Conservation (phyloP, 2,888 invertebrate species). For the Eubasilissa splendida region DNA sequence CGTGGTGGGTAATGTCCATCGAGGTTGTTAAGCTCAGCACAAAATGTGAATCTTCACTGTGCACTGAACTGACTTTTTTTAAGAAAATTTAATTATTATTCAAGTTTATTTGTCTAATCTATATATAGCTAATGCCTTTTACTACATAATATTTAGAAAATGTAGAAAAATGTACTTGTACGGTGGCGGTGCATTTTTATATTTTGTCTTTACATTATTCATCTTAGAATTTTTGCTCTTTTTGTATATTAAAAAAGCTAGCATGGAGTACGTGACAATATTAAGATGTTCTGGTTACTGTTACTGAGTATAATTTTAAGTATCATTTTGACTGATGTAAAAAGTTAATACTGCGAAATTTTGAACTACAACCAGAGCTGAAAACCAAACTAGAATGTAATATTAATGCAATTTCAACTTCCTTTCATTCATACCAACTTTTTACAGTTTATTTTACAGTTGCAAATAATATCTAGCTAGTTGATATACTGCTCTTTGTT, state of each 20-base stretch:
- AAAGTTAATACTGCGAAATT: not conserved
- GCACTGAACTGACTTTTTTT: constrained; percentile 56
- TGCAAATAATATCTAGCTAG: too few species aligned
- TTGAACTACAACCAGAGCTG: too few species aligned
- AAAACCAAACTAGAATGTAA: too few species aligned
- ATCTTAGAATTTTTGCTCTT: constrained; percentile 36
- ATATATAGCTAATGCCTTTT: constrained; percentile 52
- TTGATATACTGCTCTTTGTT: too few species aligned
- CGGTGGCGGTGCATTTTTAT: constrained; percentile 45
- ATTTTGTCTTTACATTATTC: constrained; percentile 35
- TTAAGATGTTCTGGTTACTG: constrained; percentile 32
- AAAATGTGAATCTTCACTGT: constrained; percentile 54
- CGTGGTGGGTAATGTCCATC: not conserved
- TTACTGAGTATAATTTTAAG: constrained; percentile 27
- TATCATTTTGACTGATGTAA: constrained; percentile 33
- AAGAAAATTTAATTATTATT: constrained; percentile 44
- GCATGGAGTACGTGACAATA: constrained; percentile 38
- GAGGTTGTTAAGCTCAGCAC: constrained; percentile 49
- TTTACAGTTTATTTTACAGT: too few species aligned
- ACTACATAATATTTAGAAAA: constrained; percentile 36
- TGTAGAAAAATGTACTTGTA: constrained; percentile 41
- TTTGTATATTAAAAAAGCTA: constrained; percentile 35
- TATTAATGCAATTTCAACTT: too few species aligned
- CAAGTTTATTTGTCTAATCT: constrained; percentile 43
- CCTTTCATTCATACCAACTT: not conserved